Base-by-base conservation (phyloP, 2,888 invertebrate genomes). In the Tetropium fuscum region DNA sequence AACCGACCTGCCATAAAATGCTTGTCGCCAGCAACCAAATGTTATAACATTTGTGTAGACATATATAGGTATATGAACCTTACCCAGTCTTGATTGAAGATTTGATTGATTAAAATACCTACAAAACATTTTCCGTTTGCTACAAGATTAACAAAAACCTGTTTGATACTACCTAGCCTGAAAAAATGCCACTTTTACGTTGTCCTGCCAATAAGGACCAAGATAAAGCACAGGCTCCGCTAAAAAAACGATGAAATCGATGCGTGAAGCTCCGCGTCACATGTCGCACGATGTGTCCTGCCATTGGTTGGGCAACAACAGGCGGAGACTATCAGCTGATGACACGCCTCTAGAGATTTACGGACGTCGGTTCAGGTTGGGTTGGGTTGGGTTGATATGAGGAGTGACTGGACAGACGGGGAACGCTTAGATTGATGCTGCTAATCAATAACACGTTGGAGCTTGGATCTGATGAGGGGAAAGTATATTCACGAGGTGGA, bases 181-280 rank as follows among this genome's bases (percentile, higher is more conserved):
- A 36, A 30, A 25, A 45, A 27, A 13, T 38, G 38, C 49, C 36
- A 49, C 49, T 49, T 34, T 49, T 49, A 38, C 41, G 45, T 27
- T 53, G 43, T 11, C 34, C 48, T 47, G 34, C 59, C 59, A 59
- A 54, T 59, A 59, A 59, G 53, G 48, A 38, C 44, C 27, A 47
- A 49, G 56, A 49, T 41, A 49, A 57, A 57, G 43, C 55, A 30
- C 56, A 49, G 8, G 38, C 47, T 36, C 22, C 48, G 40, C 19
- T 22, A 66, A 68, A 64, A n/a, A 60, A 60, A 56, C 27, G 49
- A 60, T 11, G 49, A 65, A 63, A 67, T 67, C 66, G 62, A 66
- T 66, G 66, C 57, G 61, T 63, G 56, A 58, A 60, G 53, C 53
- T 48, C 22, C 20, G 43, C 53, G 32, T 57, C 56, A 57, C 56